phyloP scores from a whole-genome alignment of 2,797 vertebrate species.

The Kryptolebias ocellatus region DNA sequence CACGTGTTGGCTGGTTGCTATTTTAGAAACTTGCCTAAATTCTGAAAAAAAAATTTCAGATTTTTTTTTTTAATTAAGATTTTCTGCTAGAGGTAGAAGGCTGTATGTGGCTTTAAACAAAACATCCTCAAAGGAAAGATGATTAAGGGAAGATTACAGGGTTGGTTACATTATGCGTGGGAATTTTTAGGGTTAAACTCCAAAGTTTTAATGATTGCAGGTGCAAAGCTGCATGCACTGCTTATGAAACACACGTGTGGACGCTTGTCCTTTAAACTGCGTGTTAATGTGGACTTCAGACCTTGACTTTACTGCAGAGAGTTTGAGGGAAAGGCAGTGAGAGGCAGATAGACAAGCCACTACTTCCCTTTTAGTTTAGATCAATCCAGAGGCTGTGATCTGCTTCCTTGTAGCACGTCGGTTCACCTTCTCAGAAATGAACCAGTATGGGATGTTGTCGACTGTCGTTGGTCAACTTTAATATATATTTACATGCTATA shows the following conservation, averaged over 20 bases:
- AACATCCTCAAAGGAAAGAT: neutral
- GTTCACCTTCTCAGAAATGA: too few relatives aligned
- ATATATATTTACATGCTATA: neutral
- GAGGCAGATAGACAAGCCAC: conserved; percentile 4
- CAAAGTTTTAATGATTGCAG: neutral
- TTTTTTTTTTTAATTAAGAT: too few relatives aligned
- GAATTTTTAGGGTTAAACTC: conserved; percentile 18
- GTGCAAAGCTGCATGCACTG: neutral
- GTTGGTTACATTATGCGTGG: neutral
- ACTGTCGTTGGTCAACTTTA: neutral
- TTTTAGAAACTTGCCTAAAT: too few relatives aligned
- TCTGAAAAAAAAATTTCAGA: too few relatives aligned
- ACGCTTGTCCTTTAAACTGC: conserved; percentile 42
- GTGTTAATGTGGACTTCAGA: conserved; percentile 53
- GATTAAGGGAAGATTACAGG: neutral
- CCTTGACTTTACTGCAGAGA: conserved; percentile 12
- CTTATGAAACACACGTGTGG: conserved; percentile 3
- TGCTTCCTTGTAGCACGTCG: neutral
- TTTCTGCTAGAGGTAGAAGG: neutral
- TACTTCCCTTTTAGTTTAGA: neutral
- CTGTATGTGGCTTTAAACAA: neutral
- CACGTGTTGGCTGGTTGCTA: too few relatives aligned
- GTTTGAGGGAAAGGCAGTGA: neutral
- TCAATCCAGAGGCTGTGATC: too few relatives aligned
- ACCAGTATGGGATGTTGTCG: too few relatives aligned